Evolutionary conservation across 30 jellyfish, hydroid and myxozoan genomes (phyloP).

Genomic region (Mastigias papua): DNA sequence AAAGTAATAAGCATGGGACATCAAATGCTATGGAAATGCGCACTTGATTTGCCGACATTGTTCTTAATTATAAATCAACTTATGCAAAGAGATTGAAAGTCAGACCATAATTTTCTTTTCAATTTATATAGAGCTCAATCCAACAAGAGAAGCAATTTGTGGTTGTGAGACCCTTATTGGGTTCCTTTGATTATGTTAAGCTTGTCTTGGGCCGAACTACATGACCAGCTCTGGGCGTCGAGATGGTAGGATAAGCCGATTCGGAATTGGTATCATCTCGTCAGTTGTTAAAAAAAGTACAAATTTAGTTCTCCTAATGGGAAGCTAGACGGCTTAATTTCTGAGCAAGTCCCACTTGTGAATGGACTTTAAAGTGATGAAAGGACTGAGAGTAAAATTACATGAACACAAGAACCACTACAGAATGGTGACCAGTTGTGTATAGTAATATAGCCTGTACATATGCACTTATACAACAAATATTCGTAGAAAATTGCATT

Average conservation of each 20-base stretch:
- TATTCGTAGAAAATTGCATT: too few species aligned
- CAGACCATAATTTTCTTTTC: conserved; percentile 25
- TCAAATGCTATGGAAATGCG: conserved; percentile 9
- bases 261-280: background rate
- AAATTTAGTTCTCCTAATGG: conserved; percentile 2
- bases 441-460: too few species aligned
- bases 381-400: background rate
- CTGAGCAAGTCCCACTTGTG: background rate
- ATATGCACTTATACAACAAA: too few species aligned
- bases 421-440: background rate
- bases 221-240: conserved; percentile 10
- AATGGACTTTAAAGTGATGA: background rate
- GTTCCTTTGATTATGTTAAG: background rate
- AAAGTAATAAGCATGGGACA: background rate
- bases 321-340: conserved; percentile 3
- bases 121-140: conserved; percentile 12
- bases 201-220: background rate
- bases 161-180: background rate
- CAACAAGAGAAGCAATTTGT: conserved; percentile 20
- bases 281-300: background rate
- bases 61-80: conserved; percentile 13
- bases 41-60: conserved; percentile 39
- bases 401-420: background rate
- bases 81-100: background rate
- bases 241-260: background rate